Conservation (phyloP, 2,113 vertebrate genomes). For the Coptodon bakossiorum region DNA sequence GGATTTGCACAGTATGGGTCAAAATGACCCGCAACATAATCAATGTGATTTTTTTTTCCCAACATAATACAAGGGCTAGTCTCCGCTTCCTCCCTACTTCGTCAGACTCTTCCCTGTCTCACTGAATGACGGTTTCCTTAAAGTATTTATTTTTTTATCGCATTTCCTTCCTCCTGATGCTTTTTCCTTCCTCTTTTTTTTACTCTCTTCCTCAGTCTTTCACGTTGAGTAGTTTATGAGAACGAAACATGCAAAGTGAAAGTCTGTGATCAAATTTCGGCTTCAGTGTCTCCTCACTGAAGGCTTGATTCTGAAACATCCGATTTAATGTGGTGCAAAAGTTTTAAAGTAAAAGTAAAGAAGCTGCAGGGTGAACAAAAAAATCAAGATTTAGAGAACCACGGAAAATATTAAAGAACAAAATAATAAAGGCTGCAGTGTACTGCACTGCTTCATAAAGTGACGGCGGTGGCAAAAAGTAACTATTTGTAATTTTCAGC, state of each 20-base stretch:
- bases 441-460: background rate
- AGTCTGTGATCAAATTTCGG: background rate
- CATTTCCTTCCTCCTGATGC: background rate
- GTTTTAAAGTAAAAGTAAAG: background rate
- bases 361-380: background rate
- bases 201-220: background rate
- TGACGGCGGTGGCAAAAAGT: background rate
- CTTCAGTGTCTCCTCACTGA: background rate
- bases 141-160: background rate
- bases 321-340: background rate
- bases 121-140: no score
- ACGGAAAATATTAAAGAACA: background rate
- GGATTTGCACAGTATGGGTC: no score
- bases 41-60: no score
- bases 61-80: no score
- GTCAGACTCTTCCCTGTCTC: no score
- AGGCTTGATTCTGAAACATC: background rate
- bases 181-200: background rate
- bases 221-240: background rate
- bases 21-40: no score
- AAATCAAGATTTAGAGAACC: background rate
- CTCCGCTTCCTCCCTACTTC: no score
- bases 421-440: background rate
- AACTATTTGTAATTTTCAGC: fast-evolving
- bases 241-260: background rate